A percentile compares a stretch with the other conserved stretches of the same genome.
phyloP scores from a whole-genome alignment of 2,888 invertebrate genomes.

The Odontocerum albicorne region DNA sequence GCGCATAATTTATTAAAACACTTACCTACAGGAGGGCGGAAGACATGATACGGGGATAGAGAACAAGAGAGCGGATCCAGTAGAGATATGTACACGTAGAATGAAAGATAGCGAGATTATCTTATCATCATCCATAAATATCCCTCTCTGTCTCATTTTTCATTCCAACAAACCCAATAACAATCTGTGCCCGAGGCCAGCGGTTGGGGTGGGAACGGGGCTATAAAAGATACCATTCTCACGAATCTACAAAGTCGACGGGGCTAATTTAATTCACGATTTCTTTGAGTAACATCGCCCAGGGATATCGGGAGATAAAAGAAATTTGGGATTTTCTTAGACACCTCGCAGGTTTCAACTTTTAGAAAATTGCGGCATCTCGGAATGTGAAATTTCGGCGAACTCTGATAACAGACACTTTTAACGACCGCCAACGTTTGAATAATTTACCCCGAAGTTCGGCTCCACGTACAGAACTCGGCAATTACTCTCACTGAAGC shows the following conservation, averaged over 20 bases:
- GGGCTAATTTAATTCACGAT: slow-evolving; percentile 35
- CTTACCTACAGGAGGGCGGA: slow-evolving; percentile 10
- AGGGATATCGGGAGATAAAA: slow-evolving; percentile 32
- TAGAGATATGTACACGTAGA: slow-evolving; percentile 9
- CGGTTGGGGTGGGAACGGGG: background rate
- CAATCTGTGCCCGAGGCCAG: slow-evolving; percentile 30
- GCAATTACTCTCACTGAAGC: background rate
- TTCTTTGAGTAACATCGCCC: slow-evolving; percentile 34
- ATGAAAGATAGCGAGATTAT: slow-evolving; percentile 28
- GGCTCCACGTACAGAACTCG: slow-evolving; percentile 1
- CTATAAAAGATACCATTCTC: slow-evolving; percentile 18
- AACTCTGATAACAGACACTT: slow-evolving; percentile 21
- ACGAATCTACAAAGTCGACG: slow-evolving; percentile 29
- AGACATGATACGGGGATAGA: background rate
- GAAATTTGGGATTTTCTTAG: slow-evolving; percentile 22
- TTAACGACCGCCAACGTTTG: slow-evolving; percentile 15
- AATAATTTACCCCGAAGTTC: slow-evolving; percentile 16
- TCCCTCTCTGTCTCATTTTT: slow-evolving; percentile 31
- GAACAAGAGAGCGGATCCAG: background rate
- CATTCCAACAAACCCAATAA: slow-evolving; percentile 32
- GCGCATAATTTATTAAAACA: slow-evolving; percentile 19
- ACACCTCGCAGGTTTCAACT: slow-evolving; percentile 16
- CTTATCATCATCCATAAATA: slow-evolving; percentile 32
- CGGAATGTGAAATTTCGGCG: slow-evolving; percentile 11
- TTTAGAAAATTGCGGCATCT: slow-evolving; percentile 11